phyloP scores from a whole-genome alignment of 2,113 vertebrate species.

The Polyodon spathula region DNA sequence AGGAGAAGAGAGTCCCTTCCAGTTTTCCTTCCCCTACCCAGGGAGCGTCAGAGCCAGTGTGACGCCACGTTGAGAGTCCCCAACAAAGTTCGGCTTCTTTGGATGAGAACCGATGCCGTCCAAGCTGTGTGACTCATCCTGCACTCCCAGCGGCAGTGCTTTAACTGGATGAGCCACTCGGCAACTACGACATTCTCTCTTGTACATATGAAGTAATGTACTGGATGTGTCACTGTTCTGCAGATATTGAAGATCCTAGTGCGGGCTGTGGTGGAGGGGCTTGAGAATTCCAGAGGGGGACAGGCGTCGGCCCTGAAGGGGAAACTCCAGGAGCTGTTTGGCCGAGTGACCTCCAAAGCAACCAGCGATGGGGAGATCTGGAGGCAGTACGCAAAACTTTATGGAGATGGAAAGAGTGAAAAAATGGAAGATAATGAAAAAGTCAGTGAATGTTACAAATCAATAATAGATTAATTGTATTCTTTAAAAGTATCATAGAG shows the following conservation, averaged over 20 bases:
- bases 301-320: conserved; percentile 41
- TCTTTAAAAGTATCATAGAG: too few species aligned
- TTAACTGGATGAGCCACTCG: too few species aligned
- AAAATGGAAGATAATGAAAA: conserved; percentile 73
- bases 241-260: conserved; percentile 85
- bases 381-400: conserved; percentile 73
- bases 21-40: too few species aligned
- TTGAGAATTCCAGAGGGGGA: conserved; percentile 60
- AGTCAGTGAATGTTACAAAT: conserved; percentile 41
- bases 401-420: conserved; percentile 63
- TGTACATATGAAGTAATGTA: background rate
- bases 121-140: too few species aligned
- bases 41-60: too few species aligned
- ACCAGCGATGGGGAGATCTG: conserved; percentile 73
- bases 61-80: too few species aligned
- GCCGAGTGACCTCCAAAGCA: conserved; percentile 75
- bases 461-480: background rate
- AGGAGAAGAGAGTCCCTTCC: too few species aligned
- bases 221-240: background rate
- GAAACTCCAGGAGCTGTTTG: conserved; percentile 77
- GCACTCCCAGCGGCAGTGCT: too few species aligned
- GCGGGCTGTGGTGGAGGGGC: conserved; percentile 57
- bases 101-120: too few species aligned
- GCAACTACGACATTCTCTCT: background rate
- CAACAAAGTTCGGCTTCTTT: too few species aligned